Base-by-base conservation (phyloP, 2,888 invertebrate genomes). In the Allacma fusca region DNA sequence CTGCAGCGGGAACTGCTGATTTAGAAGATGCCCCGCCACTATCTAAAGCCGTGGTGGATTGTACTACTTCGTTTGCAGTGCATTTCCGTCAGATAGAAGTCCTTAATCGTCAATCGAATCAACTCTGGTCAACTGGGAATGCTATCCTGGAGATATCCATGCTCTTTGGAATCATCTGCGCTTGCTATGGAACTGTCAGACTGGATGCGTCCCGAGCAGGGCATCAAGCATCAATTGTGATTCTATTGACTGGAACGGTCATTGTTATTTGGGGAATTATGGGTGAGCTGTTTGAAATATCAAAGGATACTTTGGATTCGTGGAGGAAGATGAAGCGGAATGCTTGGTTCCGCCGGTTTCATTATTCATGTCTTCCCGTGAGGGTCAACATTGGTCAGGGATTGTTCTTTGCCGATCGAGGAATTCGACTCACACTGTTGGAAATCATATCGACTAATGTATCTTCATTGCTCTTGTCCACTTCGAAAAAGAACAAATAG, bases 251-350 rank as follows among this genome's bases (percentile, higher is more conserved):
- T 23, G 59, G 59, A 7, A 59, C 59, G 5, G 59, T 59, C 59
- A 59, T 59, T 7, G 59, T 59, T 23, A 59, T 59, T 59, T 59
- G 59, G 59, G 59, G 59, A 19, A 59, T 59, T 23, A 59, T 59
- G 59, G 59, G 59, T 19, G 59, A 59, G 23, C 23, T 59, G 59
- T 59, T 59, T 23, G 59, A 59, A 59, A 59, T 59, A 7, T 59
- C 59, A 21, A 59, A 59, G 19, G 59, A 59, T 23, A 7, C 5
- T 23, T 59, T 59, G 59, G 59, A 59, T 19, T 7, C 23, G 9
- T 59, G 59, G 59, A 59, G 19, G 59, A 59, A 59, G n/a, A 59
- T 59, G 59, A 59, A 59, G 59, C 7, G 59, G 59, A 59, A 59
- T 59, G 12, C 59, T 7, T 59, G 59, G 59, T 59, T 59, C 59